phyloP scores from a whole-genome alignment of 2,797 vertebrate genomes.

The Sebastes elongatus region DNA sequence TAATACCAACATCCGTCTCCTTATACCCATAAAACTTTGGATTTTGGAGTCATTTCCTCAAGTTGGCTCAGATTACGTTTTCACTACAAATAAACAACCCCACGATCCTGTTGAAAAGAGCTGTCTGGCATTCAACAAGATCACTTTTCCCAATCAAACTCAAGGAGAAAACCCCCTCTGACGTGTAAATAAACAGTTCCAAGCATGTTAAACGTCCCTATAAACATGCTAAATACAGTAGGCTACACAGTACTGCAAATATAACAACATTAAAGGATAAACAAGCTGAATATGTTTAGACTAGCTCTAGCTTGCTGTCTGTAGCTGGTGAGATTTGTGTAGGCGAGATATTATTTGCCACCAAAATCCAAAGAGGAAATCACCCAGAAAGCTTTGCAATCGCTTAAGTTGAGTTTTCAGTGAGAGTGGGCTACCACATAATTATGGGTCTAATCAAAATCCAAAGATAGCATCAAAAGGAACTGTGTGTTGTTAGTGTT shows the following conservation, averaged over 20 bases:
- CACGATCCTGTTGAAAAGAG: background rate
- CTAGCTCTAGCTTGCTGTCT: background rate
- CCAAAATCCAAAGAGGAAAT: slow-evolving; percentile 22
- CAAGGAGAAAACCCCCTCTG: background rate
- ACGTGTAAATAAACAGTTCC: background rate
- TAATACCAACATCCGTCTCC: background rate
- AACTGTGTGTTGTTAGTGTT: background rate
- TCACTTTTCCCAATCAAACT: background rate
- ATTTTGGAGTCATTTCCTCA: slow-evolving; percentile 15
- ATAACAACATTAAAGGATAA: background rate
- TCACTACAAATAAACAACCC: background rate
- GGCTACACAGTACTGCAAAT: background rate
- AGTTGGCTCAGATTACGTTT: background rate
- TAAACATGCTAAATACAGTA: background rate
- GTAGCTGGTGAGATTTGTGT: background rate
- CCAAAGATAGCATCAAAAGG: slow-evolving; percentile 59
- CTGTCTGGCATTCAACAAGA: background rate
- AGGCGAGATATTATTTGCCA: background rate
- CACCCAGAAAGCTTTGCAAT: slow-evolving; percentile 9
- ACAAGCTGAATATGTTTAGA: background rate
- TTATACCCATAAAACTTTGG: background rate
- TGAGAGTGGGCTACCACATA: slow-evolving; percentile 36
- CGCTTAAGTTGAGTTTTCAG: slow-evolving; percentile 23
- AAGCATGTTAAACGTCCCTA: background rate
- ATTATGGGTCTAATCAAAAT: slow-evolving; percentile 62